Conservation (phyloP, 23 tunicate genomes). For the Diplosoma virens region DNA sequence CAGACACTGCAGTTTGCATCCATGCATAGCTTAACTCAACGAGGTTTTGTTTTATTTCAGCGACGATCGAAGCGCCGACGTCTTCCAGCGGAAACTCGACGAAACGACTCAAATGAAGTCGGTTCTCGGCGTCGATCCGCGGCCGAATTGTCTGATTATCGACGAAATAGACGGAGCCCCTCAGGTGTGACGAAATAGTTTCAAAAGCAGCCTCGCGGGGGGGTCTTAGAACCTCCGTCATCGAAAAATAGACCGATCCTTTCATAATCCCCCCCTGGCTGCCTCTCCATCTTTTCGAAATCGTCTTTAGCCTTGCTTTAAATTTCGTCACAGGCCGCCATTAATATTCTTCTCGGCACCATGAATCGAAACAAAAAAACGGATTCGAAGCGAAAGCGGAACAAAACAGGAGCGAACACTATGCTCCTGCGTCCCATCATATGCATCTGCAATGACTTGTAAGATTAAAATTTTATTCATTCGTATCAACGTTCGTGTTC, state of each 20-base stretch:
- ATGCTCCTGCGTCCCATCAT: constrained; percentile 79
- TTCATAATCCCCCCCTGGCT: neutral
- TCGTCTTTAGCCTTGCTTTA: too few species aligned
- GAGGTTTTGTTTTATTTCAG: constrained; percentile 28
- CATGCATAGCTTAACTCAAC: neutral
- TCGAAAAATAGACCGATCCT: too few species aligned
- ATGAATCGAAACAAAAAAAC: constrained; percentile 41
- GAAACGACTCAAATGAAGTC: constrained; percentile 95
- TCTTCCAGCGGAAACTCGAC: constrained; percentile 68
- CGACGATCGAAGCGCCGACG: constrained; percentile 88
- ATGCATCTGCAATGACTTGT: constrained; percentile 98
- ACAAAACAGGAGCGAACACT: constrained; percentile 20
- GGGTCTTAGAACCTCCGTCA: too few species aligned
- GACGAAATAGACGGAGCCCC: constrained; percentile 99
- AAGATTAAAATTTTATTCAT: too few species aligned
- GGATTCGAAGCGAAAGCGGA: constrained; percentile 40
- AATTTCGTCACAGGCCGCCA: constrained; percentile 74
- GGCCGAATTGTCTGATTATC: constrained; percentile 91
- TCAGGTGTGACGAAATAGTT: too few species aligned
- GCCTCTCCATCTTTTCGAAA: too few species aligned
- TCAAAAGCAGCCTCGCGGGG: too few species aligned
- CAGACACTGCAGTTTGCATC: too few species aligned
- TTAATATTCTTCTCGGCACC: constrained; percentile 54
- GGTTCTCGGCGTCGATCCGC: constrained; percentile 61
- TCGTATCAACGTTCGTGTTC: too few species aligned